These are phyloP conservation scores for Eufriesea mexicana DNA, from an alignment of 1,140 invertebrate genomes.

Conservation along the genomic window DNA sequence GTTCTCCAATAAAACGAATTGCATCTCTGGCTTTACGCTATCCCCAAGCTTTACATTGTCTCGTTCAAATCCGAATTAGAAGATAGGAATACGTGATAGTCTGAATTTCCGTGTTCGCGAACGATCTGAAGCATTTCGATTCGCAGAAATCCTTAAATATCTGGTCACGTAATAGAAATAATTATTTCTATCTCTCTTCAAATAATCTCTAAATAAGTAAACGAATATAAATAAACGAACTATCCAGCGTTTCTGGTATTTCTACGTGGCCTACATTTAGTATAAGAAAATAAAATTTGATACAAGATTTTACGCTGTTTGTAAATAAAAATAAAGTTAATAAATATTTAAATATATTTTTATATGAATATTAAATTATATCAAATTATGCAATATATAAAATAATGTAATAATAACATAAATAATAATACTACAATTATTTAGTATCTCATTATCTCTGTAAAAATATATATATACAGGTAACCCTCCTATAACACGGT, in stretches of 20 bases:
- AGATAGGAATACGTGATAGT: slow-evolving; percentile 15
- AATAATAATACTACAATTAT: too few species aligned
- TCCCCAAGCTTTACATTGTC: slow-evolving; percentile 1
- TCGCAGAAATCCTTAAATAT: background rate
- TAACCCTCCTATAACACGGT: too few species aligned
- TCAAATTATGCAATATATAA: too few species aligned
- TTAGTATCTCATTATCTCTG: too few species aligned
- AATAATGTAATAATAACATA: too few species aligned
- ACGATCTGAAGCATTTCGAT: background rate
- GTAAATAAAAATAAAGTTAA: background rate
- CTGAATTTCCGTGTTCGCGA: background rate
- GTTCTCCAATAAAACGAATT: slow-evolving; percentile 34
- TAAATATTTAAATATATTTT: background rate
- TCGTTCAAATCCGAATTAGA: slow-evolving; percentile 20
- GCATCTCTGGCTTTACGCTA: slow-evolving; percentile 1
- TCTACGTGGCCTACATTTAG: background rate
- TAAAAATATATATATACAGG: too few species aligned
- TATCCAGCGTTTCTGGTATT: background rate
- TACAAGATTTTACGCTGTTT: too few species aligned
- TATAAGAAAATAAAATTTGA: too few species aligned
- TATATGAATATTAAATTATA: too few species aligned
- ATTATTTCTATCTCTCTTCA: slow-evolving; percentile 21
- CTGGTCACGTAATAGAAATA: slow-evolving; percentile 23
- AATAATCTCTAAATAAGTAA: too few species aligned
- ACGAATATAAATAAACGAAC: background rate